Base-by-base conservation (phyloP, 2,797 vertebrate genomes). In the Pipistrellus kuhlii region DNA sequence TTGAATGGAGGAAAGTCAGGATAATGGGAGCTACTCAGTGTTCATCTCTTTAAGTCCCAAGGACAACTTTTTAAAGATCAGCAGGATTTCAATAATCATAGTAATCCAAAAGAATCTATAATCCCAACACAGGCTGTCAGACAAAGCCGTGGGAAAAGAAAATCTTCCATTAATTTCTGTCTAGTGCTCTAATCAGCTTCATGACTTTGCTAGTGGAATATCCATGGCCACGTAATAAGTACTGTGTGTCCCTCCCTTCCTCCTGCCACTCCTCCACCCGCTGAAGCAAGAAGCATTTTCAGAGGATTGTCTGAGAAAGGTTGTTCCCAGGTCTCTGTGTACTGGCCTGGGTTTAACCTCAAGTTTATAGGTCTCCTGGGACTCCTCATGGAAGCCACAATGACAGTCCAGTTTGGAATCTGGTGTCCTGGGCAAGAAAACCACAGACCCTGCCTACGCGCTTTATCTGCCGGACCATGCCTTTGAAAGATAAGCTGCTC, bases 381-480 rank as follows among this genome's bases (percentile, higher is more conserved):
- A 85, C 38, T 69, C 59, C 78, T 94, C 76, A 0, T 38, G 32
- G 82, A 94, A 94, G 72, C 23, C 15, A 21, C 66, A 57, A 5
- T 86, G 91, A 93, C 59, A 71, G 32, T 84, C 84, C 68, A 72
- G 25, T 59, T 35, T 76, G 57, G 87, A 95, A 80, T 91, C 72
- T 44, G 27, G 30, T 64, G 18, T 57, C 23, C 57, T 55, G 23
- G 64, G 30, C 57, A 59, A 92, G 51, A 57, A 90, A 90, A 57
- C 46, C n/a, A 25, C 71, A 91, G 11, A 48, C 23, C 30, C n/a
- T 41, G 48, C 51, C 21, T 25, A 44, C 73, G 57, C 69, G 25
- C 80, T 85, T 76, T 27, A 94, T 62, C 90, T n/a, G 10, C 59
- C 23, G 53, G 55, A 68, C 21, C 12, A 21, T 57, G 32, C 32